A percentile compares a stretch with the other conserved stretches of the same genome.
These are phyloP conservation scores for Larimichthys polyactis DNA, from an alignment of 2,113 vertebrate genomes.

Conservation along the genomic window DNA sequence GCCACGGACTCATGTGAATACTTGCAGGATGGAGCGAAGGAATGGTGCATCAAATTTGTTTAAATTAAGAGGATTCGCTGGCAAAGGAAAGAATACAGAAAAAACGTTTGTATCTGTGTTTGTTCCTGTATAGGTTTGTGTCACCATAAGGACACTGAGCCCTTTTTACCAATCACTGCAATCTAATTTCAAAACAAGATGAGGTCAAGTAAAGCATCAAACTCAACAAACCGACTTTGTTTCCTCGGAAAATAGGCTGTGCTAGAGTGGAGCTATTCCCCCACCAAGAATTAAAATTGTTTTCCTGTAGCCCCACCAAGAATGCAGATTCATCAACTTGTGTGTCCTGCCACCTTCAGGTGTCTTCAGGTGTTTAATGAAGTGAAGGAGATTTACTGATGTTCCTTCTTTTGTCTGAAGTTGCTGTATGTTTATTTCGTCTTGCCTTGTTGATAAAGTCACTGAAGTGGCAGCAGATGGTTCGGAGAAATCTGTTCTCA, in stretches of 20 bases:
- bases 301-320: neutral
- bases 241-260: too few relatives aligned
- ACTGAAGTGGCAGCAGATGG: neutral
- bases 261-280: neutral
- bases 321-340: neutral
- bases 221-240: neutral
- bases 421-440: neutral
- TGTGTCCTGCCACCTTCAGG: neutral
- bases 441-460: neutral
- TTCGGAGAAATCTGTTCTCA: neutral
- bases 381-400: neutral
- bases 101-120: slow-evolving; percentile 5
- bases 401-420: neutral
- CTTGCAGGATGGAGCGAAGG: slow-evolving; percentile 9
- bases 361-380: neutral
- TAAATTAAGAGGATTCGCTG: slow-evolving; percentile 5
- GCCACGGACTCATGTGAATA: slow-evolving; percentile 30
- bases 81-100: neutral
- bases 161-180: neutral
- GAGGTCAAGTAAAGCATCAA: neutral
- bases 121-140: neutral
- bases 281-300: neutral
- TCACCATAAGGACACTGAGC: neutral
- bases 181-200: neutral
- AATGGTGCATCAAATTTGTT: neutral